Base-by-base conservation (phyloP, 2,888 invertebrate genomes). In the Limnephilus marmoratus region DNA sequence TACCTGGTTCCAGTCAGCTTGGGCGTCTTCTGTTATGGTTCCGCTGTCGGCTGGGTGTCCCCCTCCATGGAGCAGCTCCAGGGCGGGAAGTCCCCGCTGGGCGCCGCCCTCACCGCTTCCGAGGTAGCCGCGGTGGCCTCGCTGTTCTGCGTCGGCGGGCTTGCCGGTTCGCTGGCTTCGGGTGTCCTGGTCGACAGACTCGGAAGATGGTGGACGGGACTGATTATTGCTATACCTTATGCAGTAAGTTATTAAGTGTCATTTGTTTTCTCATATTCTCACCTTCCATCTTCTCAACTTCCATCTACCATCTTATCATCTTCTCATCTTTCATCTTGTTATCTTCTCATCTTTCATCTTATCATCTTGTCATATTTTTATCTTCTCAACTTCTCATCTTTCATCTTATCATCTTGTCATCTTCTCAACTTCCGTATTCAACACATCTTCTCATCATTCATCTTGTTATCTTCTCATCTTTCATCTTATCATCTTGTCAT, bases 101-200 rank as follows among this genome's bases (percentile, higher is more conserved):
- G 96, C 0, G 95, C 95, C 41, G 95, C 96, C 0, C 95, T 97
- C 94, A 95, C 95, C 1, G 95, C 96, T 93, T 95, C 96, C 87
- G 95, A 96, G 85, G 95, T 96, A 45, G 96, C 96, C 41, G 96
- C 97, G 96, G 95, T 97, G 95, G 97, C 96, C 0, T 96, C 97
- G 2, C 94, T 96, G 18, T 96, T 96, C 2, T 96, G 96, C 94
- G 94, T 97, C 93, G 96, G 96, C 0, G 96, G 96, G 0, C 95
- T 97, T 15, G 95, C 96, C 94, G 96, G 96, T 85, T 96, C 96
- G 0, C 95, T 96, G 89, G 94, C 96, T 81, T 96, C 96, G 85
- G 97, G 97, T 0, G 95, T 95, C 85, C 94, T 96, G n/a, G 96
- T 96, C 80, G 96, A 97, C 92, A 94, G 95, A 45, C 95, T 96